These are phyloP conservation scores for Cantharis rufa DNA, from an alignment of 2,888 invertebrate genomes.

Conservation along the genomic window DNA sequence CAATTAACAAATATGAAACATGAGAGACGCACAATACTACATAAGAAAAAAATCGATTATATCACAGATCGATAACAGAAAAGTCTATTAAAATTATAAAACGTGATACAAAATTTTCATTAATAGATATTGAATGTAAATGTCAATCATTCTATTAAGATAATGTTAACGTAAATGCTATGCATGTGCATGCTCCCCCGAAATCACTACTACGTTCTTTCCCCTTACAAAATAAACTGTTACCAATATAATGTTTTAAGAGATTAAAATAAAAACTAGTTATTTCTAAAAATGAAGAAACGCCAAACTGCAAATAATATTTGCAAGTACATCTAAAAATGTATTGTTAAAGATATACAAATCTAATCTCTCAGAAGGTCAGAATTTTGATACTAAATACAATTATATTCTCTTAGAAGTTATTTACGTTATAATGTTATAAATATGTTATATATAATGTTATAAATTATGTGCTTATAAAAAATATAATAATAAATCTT, in stretches of 20 bases:
- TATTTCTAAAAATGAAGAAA: not conserved
- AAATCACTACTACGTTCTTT: not conserved
- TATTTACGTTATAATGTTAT: too few relatives aligned
- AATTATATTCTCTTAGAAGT: not conserved
- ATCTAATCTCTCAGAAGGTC: not conserved
- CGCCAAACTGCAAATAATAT: not conserved
- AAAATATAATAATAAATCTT: too few relatives aligned
- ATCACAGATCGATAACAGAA: slow-evolving; percentile 42
- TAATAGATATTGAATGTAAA: slow-evolving; percentile 45
- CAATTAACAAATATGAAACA: not conserved
- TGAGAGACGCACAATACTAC: not conserved
- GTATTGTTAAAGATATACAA: not conserved
- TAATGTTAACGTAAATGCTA: slow-evolving; percentile 45
- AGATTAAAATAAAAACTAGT: not conserved
- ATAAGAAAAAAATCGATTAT: not conserved
- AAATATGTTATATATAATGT: too few relatives aligned
- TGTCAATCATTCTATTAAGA: slow-evolving; percentile 55
- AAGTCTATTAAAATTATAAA: slow-evolving; percentile 48
- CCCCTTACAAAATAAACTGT: not conserved
- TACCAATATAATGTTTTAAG: not conserved
- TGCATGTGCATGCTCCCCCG: slow-evolving; percentile 37
- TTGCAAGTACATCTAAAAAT: not conserved
- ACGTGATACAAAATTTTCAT: slow-evolving; percentile 34
- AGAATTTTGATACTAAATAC: not conserved
- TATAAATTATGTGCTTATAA: too few relatives aligned